phyloP scores from a whole-genome alignment of 2,797 vertebrate species.

The Morus bassanus region DNA sequence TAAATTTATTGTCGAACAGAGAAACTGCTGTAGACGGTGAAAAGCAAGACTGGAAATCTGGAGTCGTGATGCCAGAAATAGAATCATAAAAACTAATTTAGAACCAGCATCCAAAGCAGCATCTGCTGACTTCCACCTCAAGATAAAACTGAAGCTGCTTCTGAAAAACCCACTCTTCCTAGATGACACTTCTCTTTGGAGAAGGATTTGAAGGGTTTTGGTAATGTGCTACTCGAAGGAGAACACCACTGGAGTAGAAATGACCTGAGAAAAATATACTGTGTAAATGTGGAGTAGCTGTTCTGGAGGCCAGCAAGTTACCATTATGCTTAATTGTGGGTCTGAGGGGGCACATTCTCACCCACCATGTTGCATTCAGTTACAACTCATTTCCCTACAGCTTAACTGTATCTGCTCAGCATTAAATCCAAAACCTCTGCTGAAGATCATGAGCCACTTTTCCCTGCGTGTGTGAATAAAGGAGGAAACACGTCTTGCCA shows the following conservation, averaged over 20 bases:
- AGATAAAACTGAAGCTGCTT: conserved; percentile 2
- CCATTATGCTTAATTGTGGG: neutral
- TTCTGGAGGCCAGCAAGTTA: neutral
- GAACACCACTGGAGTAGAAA: neutral
- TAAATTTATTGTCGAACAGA: conserved; percentile 28
- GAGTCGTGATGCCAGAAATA: conserved; percentile 22
- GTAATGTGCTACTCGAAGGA: neutral
- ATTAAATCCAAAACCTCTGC: neutral
- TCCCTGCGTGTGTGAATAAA: neutral
- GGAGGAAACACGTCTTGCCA: neutral
- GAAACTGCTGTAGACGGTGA: conserved; percentile 39
- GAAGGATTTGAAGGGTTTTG: neutral
- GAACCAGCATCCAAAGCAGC: conserved; percentile 15
- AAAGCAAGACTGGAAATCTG: conserved; percentile 31
- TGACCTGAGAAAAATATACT: neutral
- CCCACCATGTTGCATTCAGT: neutral
- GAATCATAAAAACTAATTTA: conserved; percentile 46
- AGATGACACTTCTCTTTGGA: neutral
- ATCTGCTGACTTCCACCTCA: conserved; percentile 29
- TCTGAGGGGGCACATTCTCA: neutral
- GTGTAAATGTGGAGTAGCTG: neutral
- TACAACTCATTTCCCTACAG: neutral
- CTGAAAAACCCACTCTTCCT: neutral
- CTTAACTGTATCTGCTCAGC: neutral
- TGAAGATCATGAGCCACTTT: neutral